phyloP scores from a whole-genome alignment of 2,797 vertebrate species.

The Hoplostethus mediterraneus region DNA sequence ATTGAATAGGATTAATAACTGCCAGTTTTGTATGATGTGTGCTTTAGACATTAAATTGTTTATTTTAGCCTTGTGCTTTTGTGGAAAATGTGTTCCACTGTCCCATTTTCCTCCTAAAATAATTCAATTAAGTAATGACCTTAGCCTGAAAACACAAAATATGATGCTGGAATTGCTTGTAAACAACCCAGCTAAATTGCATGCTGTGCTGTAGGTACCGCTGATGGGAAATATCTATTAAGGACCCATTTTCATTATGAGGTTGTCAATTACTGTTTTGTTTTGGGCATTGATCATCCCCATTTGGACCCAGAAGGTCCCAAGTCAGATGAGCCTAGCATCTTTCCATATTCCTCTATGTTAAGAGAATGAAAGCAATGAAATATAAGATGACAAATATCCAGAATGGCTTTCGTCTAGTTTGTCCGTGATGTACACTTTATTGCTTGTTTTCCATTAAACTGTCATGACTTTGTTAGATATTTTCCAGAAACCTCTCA shows the following conservation, averaged over 20 bases:
- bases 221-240: slow-evolving; percentile 67
- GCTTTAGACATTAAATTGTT: slow-evolving; percentile 16
- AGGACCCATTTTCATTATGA: slow-evolving; percentile 57
- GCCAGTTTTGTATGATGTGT: slow-evolving; percentile 14
- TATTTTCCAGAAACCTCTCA: slow-evolving; percentile 6
- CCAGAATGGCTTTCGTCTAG: not conserved
- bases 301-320: slow-evolving; percentile 8
- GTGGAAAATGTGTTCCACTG: slow-evolving; percentile 19
- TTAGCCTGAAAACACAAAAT: slow-evolving; percentile 50
- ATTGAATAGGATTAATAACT: slow-evolving; percentile 15
- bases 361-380: not conserved
- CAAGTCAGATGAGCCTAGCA: slow-evolving; percentile 6
- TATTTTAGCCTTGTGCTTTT: slow-evolving; percentile 29
- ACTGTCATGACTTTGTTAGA: not conserved
- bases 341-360: slow-evolving; percentile 16
- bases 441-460: not conserved
- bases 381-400: slow-evolving; percentile 1
- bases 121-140: slow-evolving; percentile 43
- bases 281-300: slow-evolving; percentile 82
- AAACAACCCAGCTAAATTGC: slow-evolving; percentile 64
- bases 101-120: slow-evolving; percentile 7
- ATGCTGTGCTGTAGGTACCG: slow-evolving; percentile 36
- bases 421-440: not conserved
- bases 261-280: slow-evolving; percentile 65
- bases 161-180: slow-evolving; percentile 60